Evolutionary conservation across 2,113 vertebrate species (phyloP), one percentile per base, ranked within the genome.

Genomic region (Megalops atlanticus): DNA sequence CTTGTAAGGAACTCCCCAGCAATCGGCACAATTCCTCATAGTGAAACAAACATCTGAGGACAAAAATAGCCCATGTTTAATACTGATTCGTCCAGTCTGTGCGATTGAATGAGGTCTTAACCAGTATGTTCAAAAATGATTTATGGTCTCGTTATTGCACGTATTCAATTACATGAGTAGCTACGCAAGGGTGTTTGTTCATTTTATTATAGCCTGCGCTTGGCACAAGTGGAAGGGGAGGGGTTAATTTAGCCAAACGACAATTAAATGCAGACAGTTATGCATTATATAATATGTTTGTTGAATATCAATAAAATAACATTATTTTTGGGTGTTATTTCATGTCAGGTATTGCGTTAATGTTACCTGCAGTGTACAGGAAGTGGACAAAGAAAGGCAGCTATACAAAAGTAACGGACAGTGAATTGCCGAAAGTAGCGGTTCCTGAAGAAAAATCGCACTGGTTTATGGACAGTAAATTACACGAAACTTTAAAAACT

Each of bases 1-100:
- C 86, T 88, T 85, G 91, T 73, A 15, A 45, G 86, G 81, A 79
- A 84, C 72, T 82, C 49, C 18, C 80, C 77, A 80, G 81, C 73
- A 84, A 89, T 88, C 74, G 83, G 43, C 87, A 83, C 58, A 64
- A 64, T 64, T 64, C 58, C 7, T 4, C 8, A n/a, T 24, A 31
- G n/a, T n/a, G n/a, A 31, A 11, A 11, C n/a, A 64, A 8, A 24
- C n/a, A 27, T 1, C 24, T 11, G 31, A 58, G 11, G 31, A n/a
- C n/a, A 7, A 64, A 27, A 27, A 27, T 27, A 64, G 24, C n/a
- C 58, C 24, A 11, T n/a, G 58, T 14, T 45, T 45, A 45, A 45
- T 45, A 45, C 43, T 45, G 7, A 45, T 45, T 45, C 43, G 1
- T 45, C 7, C 43, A 45, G 43, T 14, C 43, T 45, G n/a, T n/a